Percentiles rank a stretch among this genome's conserved stretches.
Conservation (phyloP, 2,797 vertebrate genomes). For the Lophius americanus region DNA sequence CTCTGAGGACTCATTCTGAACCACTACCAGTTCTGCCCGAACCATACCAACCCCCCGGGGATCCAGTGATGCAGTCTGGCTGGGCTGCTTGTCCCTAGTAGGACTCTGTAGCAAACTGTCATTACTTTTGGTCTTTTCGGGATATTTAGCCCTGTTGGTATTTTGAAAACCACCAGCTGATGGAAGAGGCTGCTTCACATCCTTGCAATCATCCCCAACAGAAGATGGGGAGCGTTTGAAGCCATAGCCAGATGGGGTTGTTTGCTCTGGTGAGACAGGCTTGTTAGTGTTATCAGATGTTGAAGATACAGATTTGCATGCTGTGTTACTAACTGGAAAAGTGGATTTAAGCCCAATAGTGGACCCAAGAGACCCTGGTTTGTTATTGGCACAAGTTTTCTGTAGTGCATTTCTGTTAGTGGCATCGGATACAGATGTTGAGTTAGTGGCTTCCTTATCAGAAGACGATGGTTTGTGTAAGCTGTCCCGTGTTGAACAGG, state of each 20-base stretch:
- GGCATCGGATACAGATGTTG: slow-evolving; percentile 40
- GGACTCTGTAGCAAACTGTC: slow-evolving; percentile 40
- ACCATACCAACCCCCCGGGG: slow-evolving; percentile 74
- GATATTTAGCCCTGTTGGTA: slow-evolving; percentile 47
- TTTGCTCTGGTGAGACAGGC: slow-evolving; percentile 64
- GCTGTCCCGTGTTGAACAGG: slow-evolving; percentile 64
- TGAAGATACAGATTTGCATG: slow-evolving; percentile 53
- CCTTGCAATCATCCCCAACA: slow-evolving; percentile 61
- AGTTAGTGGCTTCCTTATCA: slow-evolving; percentile 58
- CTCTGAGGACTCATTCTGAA: slow-evolving; percentile 87
- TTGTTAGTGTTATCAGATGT: slow-evolving; percentile 57
- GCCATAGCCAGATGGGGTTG: slow-evolving; percentile 39
- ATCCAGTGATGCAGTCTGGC: slow-evolving; percentile 52
- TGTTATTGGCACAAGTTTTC: slow-evolving; percentile 31
- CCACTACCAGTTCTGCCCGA: slow-evolving; percentile 82
- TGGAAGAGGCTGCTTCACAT: slow-evolving; percentile 59
- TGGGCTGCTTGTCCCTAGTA: slow-evolving; percentile 46
- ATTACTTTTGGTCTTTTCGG: slow-evolving; percentile 58
- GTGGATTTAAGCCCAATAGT: slow-evolving; percentile 56
- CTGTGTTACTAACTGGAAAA: slow-evolving; percentile 38
- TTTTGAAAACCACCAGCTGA: slow-evolving; percentile 56
- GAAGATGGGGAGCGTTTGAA: slow-evolving; percentile 60
- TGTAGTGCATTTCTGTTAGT: slow-evolving; percentile 58
- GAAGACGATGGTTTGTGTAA: slow-evolving; percentile 51
- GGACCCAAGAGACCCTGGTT: slow-evolving; percentile 47